Conservation (phyloP, 2,888 invertebrate genomes). For the Ophion slaviceki region DNA sequence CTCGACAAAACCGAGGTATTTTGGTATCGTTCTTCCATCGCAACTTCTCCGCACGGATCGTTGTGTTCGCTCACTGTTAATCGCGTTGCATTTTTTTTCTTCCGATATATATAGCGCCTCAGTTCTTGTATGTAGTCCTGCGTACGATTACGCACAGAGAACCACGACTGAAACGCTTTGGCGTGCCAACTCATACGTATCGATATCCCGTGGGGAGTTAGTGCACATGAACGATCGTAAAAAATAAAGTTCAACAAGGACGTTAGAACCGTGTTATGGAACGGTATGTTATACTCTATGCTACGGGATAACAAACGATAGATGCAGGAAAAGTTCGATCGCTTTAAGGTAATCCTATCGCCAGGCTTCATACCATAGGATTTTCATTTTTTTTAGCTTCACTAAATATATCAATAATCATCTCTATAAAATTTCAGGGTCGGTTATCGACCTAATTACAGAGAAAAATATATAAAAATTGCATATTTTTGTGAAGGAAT, state of each 20-base stretch:
- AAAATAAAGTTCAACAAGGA: conserved; percentile 43
- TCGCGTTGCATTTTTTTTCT: background rate
- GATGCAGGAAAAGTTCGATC: background rate
- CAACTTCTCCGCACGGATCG: background rate
- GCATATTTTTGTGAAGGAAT: too few relatives aligned
- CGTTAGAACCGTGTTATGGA: conserved; percentile 21
- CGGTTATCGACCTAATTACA: too few relatives aligned
- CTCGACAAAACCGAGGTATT: background rate
- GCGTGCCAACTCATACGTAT: background rate
- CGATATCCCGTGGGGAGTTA: conserved; percentile 2
- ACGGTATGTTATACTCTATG: background rate
- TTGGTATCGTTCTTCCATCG: background rate
- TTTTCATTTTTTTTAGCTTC: too few relatives aligned
- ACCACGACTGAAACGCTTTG: conserved; percentile 1
- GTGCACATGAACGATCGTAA: too few relatives aligned
- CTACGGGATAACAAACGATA: too few relatives aligned
- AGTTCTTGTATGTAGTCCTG: background rate
- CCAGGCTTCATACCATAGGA: too few relatives aligned
- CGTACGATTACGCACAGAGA: conserved; percentile 7
- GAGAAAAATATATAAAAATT: too few relatives aligned
- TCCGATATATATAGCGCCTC: background rate
- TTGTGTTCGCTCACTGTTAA: conserved; percentile 9
- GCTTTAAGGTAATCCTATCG: too few relatives aligned
- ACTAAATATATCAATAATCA: too few relatives aligned
- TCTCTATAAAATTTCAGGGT: too few relatives aligned